Evolutionary conservation across 1,140 invertebrate genomes (phyloP), one percentile per base, ranked within the genome.

Genomic region (Drosophila leontia): DNA sequence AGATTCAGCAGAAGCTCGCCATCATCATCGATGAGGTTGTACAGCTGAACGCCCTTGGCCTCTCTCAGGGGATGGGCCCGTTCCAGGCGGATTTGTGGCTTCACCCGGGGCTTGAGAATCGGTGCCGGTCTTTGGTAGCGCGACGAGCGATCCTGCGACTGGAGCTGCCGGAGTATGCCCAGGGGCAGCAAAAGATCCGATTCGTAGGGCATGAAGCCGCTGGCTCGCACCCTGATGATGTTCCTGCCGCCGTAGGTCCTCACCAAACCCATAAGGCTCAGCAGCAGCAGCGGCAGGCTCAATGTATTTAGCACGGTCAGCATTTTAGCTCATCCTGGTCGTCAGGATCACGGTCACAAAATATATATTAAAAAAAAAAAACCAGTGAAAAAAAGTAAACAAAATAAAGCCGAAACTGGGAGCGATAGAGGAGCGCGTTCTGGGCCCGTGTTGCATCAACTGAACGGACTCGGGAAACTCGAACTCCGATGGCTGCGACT

Each of bases 1-100:
- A 90, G 44, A 57, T 90, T 91, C 8, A 90, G 68, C 47, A 90
- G 11, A 15, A 90, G 57, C 17, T 90, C 86, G 7, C 85, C 85
- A 63, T 90, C 85, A 15, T 90, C 85, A 57, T 90, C 85, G 53
- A 90, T 91, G 8, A 90, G 78, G 69, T 90, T 90, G 47, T 90
- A 90, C n/a, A 86, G 53, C 53, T 90, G 78, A 0, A 70, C 75
- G 17, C 78, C 80, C 42, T 82, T 63, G 48, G 65, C 47, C n/a
- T 61, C 78, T 19, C 51, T 3, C 45, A 44, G 3, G 1, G 60
- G 32, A 17, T 71, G 67, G 0, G 70, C 71, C 6, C 81, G 67
- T 35, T 88, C 85, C 78, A 88, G 56, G 1, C 85, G 68, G 48
- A 88, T 45, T 35, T 85, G 81, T n/a, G 77, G 85, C 59, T 69